Percentiles rank a stretch among this genome's conserved stretches.
These are phyloP conservation scores for Pandion haliaetus DNA, from an alignment of 2,113 vertebrate genomes.

Conservation along the genomic window DNA sequence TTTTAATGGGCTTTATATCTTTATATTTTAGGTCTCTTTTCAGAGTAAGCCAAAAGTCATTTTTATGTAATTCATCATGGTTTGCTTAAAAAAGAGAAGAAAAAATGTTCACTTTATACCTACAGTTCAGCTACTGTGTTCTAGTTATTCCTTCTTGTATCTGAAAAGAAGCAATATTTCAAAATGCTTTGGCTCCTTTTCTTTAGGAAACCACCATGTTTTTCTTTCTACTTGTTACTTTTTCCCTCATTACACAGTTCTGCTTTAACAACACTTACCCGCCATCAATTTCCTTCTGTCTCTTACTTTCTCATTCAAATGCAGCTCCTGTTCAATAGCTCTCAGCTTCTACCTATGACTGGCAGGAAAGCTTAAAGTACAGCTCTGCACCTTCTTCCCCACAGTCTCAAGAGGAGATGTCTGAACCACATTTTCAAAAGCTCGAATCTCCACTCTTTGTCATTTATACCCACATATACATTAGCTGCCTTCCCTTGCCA, in stretches of 20 bases:
- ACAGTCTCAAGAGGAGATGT: neutral
- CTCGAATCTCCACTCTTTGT: constrained; percentile 34
- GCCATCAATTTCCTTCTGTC: constrained; percentile 10
- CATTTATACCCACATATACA: constrained; percentile 59
- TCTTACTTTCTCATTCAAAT: constrained; percentile 16
- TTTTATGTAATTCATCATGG: neutral
- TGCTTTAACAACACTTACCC: constrained; percentile 25
- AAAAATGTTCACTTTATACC: neutral
- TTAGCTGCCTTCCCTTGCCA: constrained; percentile 61
- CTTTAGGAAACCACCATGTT: constrained; percentile 10
- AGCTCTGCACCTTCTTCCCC: constrained; percentile 38
- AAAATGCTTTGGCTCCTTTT: constrained; percentile 7
- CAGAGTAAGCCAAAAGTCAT: neutral
- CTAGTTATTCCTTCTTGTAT: neutral
- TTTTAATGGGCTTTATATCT: neutral
- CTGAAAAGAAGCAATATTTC: constrained; percentile 28
- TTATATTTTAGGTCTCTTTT: neutral
- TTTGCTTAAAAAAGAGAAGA: neutral
- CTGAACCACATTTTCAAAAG: constrained; percentile 4
- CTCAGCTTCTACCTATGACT: neutral
- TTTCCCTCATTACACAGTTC: neutral
- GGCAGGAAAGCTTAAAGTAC: constrained; percentile 32
- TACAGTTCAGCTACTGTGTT: neutral
- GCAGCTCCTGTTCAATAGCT: neutral
- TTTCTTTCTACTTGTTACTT: neutral